Evolutionary conservation across 2,888 invertebrate genomes (phyloP), one percentile per base, ranked within the genome.

Genomic region (Ceratothoa steindachneri): DNA sequence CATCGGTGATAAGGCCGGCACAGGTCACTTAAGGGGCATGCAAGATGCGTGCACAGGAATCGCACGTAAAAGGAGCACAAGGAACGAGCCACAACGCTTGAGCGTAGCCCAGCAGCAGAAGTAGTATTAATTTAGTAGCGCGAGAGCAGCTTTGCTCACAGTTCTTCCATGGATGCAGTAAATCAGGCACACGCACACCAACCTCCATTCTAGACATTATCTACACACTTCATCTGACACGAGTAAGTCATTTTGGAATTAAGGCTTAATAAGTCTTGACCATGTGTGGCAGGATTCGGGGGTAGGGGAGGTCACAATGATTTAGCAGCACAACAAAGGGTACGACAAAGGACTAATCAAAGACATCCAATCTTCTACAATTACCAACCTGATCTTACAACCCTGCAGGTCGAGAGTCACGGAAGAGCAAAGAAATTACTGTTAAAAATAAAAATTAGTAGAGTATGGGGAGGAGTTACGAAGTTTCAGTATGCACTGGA

Each of bases 401-500:
- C 76, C 73, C 70, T 69, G 67, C 73, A 73, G 73, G 76, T 75
- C 76, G 76, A 73, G n/a, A n/a, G 70, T 73, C 73, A 72, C 67
- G 76, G 76, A 76, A 73, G 76, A 76, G 76, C 76, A 76, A 76
- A 76, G 69, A 76, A 76, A 67, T 76, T 76, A 76, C 76, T 76
- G 76, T 76, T 76, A 76, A 76, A 76, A 76, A 73, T 73, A 76
- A 76, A 76, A 76, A 70, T 76, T 76, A 76, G 76, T 76, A 76
- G 60, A 76, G 77, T 72, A 71, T 52, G 67, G 60, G 78, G 69
- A 72, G 76, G 60, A 60, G 60, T 24, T 60, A 60, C 60, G 24
- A 60, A 24, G 24, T 60, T 22, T 24, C 12, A 60, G 27, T 24
- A 60, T 24, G 60, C 24, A 60, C n/a, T 24, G 60, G 19, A 15